Evolutionary conservation across 2,113 vertebrate genomes (phyloP), one percentile per base, ranked within the genome.

Genomic region (Xyrauchen texanus): DNA sequence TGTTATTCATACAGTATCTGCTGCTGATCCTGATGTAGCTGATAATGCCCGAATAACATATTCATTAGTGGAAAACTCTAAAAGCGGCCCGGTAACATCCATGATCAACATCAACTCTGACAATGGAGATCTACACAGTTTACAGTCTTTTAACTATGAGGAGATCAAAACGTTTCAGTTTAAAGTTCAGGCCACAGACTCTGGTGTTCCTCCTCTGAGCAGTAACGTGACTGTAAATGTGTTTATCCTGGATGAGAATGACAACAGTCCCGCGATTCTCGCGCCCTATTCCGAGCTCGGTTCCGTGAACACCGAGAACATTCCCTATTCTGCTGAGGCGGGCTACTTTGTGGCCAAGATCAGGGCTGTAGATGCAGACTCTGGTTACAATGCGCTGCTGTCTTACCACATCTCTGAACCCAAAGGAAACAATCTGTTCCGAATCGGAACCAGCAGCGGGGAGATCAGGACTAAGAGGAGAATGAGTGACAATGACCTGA

Each of bases 361-460:
- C 55, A 89, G 85, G 5, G 92, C 90, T 45, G 82, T 92, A 67
- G 92, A 93, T 85, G 85, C 81, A 0, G 93, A 90, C 79, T 91
- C 90, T 6, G 92, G 91, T 10, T 92, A 92, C 81, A 93, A 93
- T 68, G 91, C 90, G 12, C 89, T 91, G 86, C 85, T 94, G 51
- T 90, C 89, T 0, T 92, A 90, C 80, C 85, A 91, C 73, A 58
- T 94, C 63, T 84, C 68, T 64, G 83, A 92, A 8, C 72, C 75
- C 0, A 83, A 75, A 42, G 79, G 84, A 51, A 68, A 82, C 11
- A 85, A 84, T 7, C 72, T 82, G 4, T 92, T 90, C 81, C 13
- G 9, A 45, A 70, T 74, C 15, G 76, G 84, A 3, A 67, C 3
- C 61, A 86, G 88, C 57, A 89, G 78, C 10, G 87, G 76, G 15